phyloP scores from a whole-genome alignment of 2,797 vertebrate genomes.

The Melanitta fusca region DNA sequence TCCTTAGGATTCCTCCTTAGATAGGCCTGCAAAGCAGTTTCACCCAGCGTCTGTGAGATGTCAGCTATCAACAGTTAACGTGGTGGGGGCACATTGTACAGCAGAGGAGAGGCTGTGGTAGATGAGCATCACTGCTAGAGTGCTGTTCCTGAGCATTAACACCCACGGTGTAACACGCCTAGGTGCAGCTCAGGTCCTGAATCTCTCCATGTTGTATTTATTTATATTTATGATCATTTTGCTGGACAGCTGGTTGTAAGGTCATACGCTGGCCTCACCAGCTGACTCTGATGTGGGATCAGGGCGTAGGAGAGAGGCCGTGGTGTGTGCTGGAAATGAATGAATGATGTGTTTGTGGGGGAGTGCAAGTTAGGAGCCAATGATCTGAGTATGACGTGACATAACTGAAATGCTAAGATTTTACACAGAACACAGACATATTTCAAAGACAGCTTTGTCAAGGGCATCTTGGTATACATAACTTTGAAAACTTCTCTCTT shows the following conservation, averaged over 20 bases:
- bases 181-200: not conserved
- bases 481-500: not conserved
- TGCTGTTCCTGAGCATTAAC: not conserved
- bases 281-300: not conserved
- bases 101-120: not conserved
- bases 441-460: not conserved
- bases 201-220: no score
- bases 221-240: not conserved
- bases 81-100: not conserved
- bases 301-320: not conserved
- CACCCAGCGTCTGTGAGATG: not conserved
- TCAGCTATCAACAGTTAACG: not conserved
- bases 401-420: not conserved
- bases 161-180: not conserved
- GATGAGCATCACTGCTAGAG: not conserved
- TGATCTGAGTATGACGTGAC: not conserved
- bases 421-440: not conserved
- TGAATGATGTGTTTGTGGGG: not conserved
- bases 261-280: not conserved
- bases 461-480: not conserved
- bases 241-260: not conserved
- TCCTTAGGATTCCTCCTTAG: not conserved
- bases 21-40: not conserved
- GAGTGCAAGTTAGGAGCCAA: not conserved
- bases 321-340: not conserved